Conservation (phyloP, 1,140 invertebrate species). For the Globodera ellingtonae region DNA sequence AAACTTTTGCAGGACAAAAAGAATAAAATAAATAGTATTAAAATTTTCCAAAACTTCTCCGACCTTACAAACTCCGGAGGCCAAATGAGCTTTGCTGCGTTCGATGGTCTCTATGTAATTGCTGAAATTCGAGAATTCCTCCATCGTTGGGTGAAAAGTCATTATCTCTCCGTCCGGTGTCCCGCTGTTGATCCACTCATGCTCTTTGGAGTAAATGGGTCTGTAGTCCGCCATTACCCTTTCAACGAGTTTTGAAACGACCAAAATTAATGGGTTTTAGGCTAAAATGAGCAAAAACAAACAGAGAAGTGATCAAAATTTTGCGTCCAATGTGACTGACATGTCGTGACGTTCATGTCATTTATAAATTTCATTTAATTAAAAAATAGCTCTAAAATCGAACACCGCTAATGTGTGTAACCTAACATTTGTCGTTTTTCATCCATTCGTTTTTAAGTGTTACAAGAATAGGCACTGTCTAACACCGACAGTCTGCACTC, state of each 20-base stretch:
- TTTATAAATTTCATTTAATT: no score
- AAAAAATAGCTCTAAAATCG: no score
- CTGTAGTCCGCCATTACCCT: slow-evolving; percentile 9
- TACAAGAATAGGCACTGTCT: no score
- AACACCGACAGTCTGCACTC: no score
- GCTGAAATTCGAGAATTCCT: slow-evolving; percentile 55
- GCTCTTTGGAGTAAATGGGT: slow-evolving; percentile 33
- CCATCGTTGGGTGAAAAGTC: slow-evolving; percentile 59
- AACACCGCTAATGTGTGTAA: no score
- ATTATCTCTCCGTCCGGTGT: slow-evolving; percentile 42
- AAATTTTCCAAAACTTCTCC: neutral
- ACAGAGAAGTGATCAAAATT: neutral
- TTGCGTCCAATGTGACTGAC: neutral
- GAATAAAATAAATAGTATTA: neutral
- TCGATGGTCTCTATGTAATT: slow-evolving; percentile 52
- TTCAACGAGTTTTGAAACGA: neutral
- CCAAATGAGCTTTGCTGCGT: slow-evolving; percentile 49
- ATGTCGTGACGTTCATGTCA: neutral
- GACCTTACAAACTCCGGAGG: slow-evolving; percentile 58
- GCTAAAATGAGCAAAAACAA: neutral
- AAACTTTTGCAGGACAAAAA: slow-evolving; percentile 21
- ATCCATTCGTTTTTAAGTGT: no score
- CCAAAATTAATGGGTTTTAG: neutral
- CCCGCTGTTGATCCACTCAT: slow-evolving; percentile 53
- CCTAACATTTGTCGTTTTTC: no score